Evolutionary conservation across 1,140 invertebrate species (phyloP).

Genomic region (Dendroctonus valens): DNA sequence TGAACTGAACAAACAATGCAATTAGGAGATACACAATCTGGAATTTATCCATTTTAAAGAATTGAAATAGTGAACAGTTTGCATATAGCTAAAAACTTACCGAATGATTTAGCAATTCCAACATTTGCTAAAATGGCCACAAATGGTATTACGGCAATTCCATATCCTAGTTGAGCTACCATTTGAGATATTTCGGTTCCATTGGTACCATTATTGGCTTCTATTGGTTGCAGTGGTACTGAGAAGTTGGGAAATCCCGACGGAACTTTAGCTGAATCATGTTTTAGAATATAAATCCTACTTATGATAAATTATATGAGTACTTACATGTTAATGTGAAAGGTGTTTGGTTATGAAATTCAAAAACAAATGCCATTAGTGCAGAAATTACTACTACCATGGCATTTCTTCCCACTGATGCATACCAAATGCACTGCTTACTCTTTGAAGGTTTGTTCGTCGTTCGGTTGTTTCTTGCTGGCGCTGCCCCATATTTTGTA

Average conservation of each 20-base stretch:
- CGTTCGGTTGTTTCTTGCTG: constrained; percentile 27
- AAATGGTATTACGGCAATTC: constrained; percentile 73
- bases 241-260: constrained; percentile 56
- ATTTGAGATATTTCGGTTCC: constrained; percentile 61
- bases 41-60: no score
- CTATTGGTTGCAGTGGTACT: constrained; percentile 51
- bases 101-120: constrained; percentile 84
- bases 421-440: constrained; percentile 61
- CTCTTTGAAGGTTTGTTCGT: constrained; percentile 38
- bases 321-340: constrained; percentile 42
- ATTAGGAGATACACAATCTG: no score
- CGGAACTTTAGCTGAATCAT: constrained; percentile 51
- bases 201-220: constrained; percentile 50
- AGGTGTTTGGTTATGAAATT: constrained; percentile 32
- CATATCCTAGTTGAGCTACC: constrained; percentile 63
- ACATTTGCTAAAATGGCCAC: constrained; percentile 82
- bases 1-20: no score
- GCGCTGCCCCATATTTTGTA: constrained; percentile 34
- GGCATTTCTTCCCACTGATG: constrained; percentile 72
- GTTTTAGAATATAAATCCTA: constrained; percentile 25
- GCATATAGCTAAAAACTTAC: constrained; percentile 53
- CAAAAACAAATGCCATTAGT: constrained; percentile 58
- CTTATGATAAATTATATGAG: neutral
- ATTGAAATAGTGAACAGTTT: no score
- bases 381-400: constrained; percentile 71